Percentiles rank a stretch among this genome's conserved stretches.
Conservation (phyloP, 2,888 invertebrate genomes). For the Cerastis rubricosa region DNA sequence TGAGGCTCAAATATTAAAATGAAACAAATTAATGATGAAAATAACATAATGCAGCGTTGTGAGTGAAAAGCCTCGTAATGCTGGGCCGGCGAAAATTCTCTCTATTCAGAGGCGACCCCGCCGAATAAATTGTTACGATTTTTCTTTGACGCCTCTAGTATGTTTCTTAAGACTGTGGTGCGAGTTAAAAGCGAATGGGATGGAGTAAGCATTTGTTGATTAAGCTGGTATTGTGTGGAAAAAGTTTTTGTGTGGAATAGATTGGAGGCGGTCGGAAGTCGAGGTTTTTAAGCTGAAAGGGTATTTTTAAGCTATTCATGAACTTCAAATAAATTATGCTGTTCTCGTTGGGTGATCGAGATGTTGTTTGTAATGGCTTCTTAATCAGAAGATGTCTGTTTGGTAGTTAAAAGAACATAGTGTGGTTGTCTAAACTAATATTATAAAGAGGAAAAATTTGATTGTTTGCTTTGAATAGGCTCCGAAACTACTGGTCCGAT, state of each 20-base stretch:
- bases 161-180: slow-evolving; percentile 75
- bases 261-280: background rate
- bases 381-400: background rate
- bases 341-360: background rate
- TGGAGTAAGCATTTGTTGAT: slow-evolving; percentile 20
- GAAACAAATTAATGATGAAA: slow-evolving; percentile 75
- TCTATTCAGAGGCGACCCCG: slow-evolving; percentile 79
- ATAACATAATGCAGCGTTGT: slow-evolving; percentile 75
- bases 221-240: background rate
- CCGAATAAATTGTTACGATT: slow-evolving; percentile 88
- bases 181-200: slow-evolving; percentile 54
- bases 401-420: background rate
- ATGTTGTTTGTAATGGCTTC: background rate
- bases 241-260: background rate
- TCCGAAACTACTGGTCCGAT: too few relatives aligned
- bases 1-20: slow-evolving; percentile 66
- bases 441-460: too few relatives aligned
- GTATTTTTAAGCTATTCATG: background rate
- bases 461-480: too few relatives aligned
- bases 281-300: background rate
- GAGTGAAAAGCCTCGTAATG: slow-evolving; percentile 77
- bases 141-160: slow-evolving; percentile 87
- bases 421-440: too few relatives aligned
- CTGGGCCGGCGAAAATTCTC: slow-evolving; percentile 80
- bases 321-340: background rate